Base-by-base conservation (phyloP, 2,888 invertebrate genomes). In the Tetragonula carbonaria region DNA sequence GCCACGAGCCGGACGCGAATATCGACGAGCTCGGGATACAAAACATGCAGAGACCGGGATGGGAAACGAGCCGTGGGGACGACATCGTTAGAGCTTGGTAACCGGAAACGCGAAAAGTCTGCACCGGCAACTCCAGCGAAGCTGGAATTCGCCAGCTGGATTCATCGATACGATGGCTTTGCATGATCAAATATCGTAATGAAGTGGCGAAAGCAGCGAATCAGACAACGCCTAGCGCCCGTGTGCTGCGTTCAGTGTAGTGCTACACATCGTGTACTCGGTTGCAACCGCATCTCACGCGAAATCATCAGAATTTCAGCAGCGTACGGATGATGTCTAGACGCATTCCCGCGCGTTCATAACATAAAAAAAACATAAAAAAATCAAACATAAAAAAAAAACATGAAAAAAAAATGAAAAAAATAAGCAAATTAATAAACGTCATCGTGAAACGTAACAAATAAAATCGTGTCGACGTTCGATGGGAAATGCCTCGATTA, bases 171-270 rank as follows among this genome's bases (percentile, higher is more conserved):
- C 68, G 67, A 67, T 72, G 76, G 66, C 78, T 68, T 79, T 73
- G 79, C 83, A 79, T 81, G 88, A 88, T 90, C 89, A 89, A 91
- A 91, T 85, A 87, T 86, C 83, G 85, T 90, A 91, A 91, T 88
- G 90, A 91, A 91, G 91, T 87, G 86, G 82, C 82, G 84, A 87
- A 68, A 72, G 62, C 81, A 70, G 68, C 62, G 62, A 57, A 79
- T 81, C 80, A 3, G 33, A 51, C 68, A 62, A 38, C 63, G 57
- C n/a, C 57, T 50, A 23, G 28, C n/a, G n/a, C 11, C 45, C 13
- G 18, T 11, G 38, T 57, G 4, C 38, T 55, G n/a, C 6, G 51
- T 3, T 14, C 38, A 5, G n/a, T 3, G 11, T 14, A 28, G 23
- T 8, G 13, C 28, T 62, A 33, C 33, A 33, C 33, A 2, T 6